A percentile compares a stretch with the other conserved stretches of the same genome.
phyloP scores from a whole-genome alignment of 2,888 invertebrate species.

The Chelonus formosanus region DNA sequence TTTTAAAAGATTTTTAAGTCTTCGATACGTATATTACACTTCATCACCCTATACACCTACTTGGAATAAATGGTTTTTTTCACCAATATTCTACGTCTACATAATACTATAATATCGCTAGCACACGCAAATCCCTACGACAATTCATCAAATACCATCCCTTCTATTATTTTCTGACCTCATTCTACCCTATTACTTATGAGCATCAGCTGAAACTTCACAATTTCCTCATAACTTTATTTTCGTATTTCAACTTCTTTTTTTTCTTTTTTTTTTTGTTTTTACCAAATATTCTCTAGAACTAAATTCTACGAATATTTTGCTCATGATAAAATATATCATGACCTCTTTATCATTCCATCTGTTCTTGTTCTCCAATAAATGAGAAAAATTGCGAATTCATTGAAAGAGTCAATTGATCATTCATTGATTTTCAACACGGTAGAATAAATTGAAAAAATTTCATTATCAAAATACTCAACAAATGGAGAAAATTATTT shows the following conservation, averaged over 20 bases:
- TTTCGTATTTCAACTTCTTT: constrained; percentile 25
- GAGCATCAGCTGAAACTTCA: constrained; percentile 26
- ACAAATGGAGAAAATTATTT: too few species aligned
- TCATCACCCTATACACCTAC: too few species aligned
- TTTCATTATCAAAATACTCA: too few species aligned
- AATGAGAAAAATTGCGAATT: constrained; percentile 10
- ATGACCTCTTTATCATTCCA: constrained; percentile 5
- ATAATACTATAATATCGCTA: constrained; percentile 11
- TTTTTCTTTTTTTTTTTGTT: constrained; percentile 16
- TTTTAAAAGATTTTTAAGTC: too few species aligned
- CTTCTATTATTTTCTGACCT: constrained; percentile 23
- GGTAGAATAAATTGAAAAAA: background rate
- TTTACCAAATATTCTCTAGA: background rate
- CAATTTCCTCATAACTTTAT: constrained; percentile 35
- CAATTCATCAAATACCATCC: constrained; percentile 27
- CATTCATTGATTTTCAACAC: constrained; percentile 1
- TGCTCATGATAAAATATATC: constrained; percentile 22
- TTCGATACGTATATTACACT: too few species aligned
- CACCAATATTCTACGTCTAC: constrained; percentile 24
- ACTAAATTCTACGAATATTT: constrained; percentile 18
- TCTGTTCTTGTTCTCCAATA: background rate
- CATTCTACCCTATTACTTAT: constrained; percentile 15
- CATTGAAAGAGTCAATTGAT: constrained; percentile 24
- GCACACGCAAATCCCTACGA: constrained; percentile 12
- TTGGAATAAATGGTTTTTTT: constrained; percentile 16